Base-by-base conservation (phyloP, 2,797 vertebrate species). In the Myripristis murdjan region DNA sequence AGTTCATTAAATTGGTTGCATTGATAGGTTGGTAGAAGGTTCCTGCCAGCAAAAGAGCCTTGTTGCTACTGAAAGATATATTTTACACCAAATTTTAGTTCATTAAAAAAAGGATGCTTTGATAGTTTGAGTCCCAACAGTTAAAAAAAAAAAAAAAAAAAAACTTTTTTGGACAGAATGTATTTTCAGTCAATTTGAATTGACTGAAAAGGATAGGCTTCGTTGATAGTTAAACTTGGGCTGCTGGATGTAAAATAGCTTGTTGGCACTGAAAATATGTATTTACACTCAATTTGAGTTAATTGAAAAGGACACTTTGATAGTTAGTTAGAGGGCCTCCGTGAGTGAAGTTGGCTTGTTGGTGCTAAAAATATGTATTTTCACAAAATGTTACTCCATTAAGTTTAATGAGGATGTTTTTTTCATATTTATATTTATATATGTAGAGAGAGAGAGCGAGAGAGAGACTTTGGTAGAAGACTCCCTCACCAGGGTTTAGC, bases 401-500 rank as follows among this genome's bases (percentile, higher is more conserved):
- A 35, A 79, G 70, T 77, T 70, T 14, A 68, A 66, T 57, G 55
- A 37, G 82, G 79, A 78, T 79, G 77, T 86, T 80, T 83, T 39
- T 73, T 39, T 51, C 57, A n/a, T 79, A 77, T 87, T 80, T 83
- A 39, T 74, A n/a, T n/a, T 37, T 49, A 60, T 83, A 60, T 35
- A n/a, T n/a, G n/a, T n/a, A n/a, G n/a, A n/a, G n/a, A n/a, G n/a
- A n/a, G n/a, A n/a, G n/a, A n/a, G n/a, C n/a, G n/a, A n/a, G n/a
- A n/a, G n/a, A n/a, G n/a, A n/a, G n/a, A 75, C 76, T 84, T 67
- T 47, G 51, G 57, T 57, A 64, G 28, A 77, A 84, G 76, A 64
- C 75, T 77, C 72, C 71, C 56, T 60, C 60, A 81, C 70, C 33
- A 48, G 43, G 16, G 41, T 56, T 22, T 24, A 18, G n/a, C n/a